Base-by-base conservation (phyloP, 2,888 invertebrate genomes). In the Plagodis pulveraria region DNA sequence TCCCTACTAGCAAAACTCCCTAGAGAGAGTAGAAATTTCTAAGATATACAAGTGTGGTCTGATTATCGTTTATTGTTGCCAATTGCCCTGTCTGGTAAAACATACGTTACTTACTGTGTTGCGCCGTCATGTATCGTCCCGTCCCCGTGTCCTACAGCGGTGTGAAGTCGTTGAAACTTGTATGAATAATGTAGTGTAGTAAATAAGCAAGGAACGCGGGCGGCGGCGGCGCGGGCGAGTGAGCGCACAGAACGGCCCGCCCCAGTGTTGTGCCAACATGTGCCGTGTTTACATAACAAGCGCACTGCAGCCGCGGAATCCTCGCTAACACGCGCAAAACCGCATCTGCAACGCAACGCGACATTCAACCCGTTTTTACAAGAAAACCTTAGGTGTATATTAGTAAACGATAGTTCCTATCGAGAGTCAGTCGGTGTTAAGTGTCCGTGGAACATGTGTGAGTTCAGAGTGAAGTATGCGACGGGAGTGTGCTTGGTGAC, bases 361-460 rank as follows among this genome's bases (percentile, higher is more conserved):
- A 1, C 50, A 41, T 50, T 50, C 10, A 41, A 46, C 45, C 35
- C 38, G 41, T 48, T 52, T 32, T 40, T 32, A 33, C 47, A 40
- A 35, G n/a, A 54, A 55, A 43, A 41, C 47, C 35, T 43, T 40
- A 47, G 32, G 11, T 44, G 48, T 56, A 55, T 55, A 54, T 46
- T 58, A 47, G 56, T 50, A 22, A 46, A 41, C 59, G 50, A 44
- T 40, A 62, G 62, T 66, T 60, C 68, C 61, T 63, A 68, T 50
- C 48, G 58, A 48, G 50, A 47, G 54, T 47, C 45, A 53, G 36
- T 53, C 50, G 43, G 50, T 46, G 47, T 12, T 56, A 32, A 49
- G 42, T 44, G 58, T 56, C 63, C 61, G 62, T 50, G 78, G 80
- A 84, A 68, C 54, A 89, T 90, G 91, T 88, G 87, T 59, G 87